phyloP scores from a whole-genome alignment of 2,888 invertebrate species.

The Drosophila tripunctata region DNA sequence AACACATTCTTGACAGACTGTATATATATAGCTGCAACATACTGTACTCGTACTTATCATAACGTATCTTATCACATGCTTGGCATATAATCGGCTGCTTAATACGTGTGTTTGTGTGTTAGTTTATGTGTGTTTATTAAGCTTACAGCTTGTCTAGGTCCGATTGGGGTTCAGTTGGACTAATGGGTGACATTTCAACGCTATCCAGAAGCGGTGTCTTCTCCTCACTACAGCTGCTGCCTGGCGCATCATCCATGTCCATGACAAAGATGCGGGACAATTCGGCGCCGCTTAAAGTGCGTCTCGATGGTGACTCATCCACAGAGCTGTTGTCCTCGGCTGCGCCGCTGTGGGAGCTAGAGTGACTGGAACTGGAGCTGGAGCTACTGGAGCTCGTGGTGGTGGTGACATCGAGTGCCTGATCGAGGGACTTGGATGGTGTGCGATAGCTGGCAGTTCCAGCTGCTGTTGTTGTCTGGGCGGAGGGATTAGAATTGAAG shows the following conservation, averaged over 20 bases:
- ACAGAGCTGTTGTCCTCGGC: slow-evolving; percentile 77
- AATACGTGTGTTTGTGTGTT: slow-evolving; percentile 45
- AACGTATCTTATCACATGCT: slow-evolving; percentile 74
- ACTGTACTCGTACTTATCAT: slow-evolving; percentile 15
- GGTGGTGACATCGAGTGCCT: slow-evolving; percentile 68
- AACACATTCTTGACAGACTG: background rate
- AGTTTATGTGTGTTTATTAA: slow-evolving; percentile 3
- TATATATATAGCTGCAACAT: background rate
- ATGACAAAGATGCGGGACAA: slow-evolving; percentile 80
- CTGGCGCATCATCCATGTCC: slow-evolving; percentile 79
- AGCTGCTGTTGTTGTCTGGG: slow-evolving; percentile 25
- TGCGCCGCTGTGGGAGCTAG: slow-evolving; percentile 42
- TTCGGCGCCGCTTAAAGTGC: slow-evolving; percentile 78
- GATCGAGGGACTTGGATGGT: slow-evolving; percentile 78
- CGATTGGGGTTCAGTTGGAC: slow-evolving; percentile 81
- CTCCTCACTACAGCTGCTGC: slow-evolving; percentile 83
- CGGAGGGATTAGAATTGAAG: slow-evolving; percentile 61
- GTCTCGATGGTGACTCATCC: slow-evolving; percentile 81
- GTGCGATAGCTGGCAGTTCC: slow-evolving; percentile 62
- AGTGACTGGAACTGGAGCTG: slow-evolving; percentile 51
- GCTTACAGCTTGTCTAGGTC: slow-evolving; percentile 73
- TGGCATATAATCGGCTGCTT: slow-evolving; percentile 65
- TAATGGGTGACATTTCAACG: slow-evolving; percentile 84
- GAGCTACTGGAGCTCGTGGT: slow-evolving; percentile 35
- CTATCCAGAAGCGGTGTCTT: slow-evolving; percentile 84